These are phyloP conservation scores for Pelodytes ibericus DNA, from an alignment of 2,797 vertebrate species.

Conservation along the genomic window DNA sequence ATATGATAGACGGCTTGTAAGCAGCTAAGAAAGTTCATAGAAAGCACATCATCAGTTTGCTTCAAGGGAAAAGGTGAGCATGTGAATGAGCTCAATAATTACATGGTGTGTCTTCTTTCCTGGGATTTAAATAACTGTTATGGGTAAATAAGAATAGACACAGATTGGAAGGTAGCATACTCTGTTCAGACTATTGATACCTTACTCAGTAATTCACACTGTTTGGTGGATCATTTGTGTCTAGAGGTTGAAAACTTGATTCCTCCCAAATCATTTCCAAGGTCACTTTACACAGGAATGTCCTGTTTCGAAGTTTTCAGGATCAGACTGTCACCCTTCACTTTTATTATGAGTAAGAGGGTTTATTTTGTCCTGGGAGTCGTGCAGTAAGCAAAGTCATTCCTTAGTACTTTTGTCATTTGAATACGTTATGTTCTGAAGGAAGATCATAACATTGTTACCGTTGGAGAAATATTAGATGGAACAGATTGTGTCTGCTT, in stretches of 20 bases:
- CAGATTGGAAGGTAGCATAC: not conserved
- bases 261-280: conserved; percentile 18
- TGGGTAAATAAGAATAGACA: not conserved
- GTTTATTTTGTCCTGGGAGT: conserved; percentile 34
- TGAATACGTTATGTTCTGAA: conserved; percentile 26
- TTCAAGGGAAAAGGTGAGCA: no score
- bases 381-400: not conserved
- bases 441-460: conserved; percentile 19
- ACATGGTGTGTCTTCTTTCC: not conserved
- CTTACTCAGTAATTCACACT: not conserved
- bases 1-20: no score
- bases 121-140: not conserved
- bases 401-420: conserved; percentile 1
- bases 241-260: not conserved
- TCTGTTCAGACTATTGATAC: conserved; percentile 3
- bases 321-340: not conserved
- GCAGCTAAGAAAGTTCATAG: no score
- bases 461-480: conserved; percentile 16
- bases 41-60: no score
- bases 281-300: not conserved
- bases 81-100: no score
- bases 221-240: not conserved
- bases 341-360: conserved; percentile 23
- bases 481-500: not conserved
- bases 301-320: not conserved